Evolutionary conservation across 2,888 invertebrate genomes (phyloP).

Genomic region (Hirtodrosophila alboralis): DNA sequence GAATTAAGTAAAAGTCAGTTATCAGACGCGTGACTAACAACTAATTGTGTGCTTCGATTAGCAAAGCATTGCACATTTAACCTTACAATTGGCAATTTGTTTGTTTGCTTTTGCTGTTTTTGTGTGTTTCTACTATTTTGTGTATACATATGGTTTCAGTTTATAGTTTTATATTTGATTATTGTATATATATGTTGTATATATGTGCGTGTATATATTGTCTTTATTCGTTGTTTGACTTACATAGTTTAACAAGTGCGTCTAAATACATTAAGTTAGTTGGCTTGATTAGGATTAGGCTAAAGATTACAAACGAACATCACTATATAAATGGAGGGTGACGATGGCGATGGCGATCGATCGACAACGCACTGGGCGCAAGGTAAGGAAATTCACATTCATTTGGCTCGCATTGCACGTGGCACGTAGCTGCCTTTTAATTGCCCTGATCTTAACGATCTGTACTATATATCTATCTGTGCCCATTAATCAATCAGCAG

Average conservation of each 20-base stretch:
- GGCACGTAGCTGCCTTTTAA: constrained; percentile 7
- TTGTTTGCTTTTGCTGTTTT: constrained; percentile 29
- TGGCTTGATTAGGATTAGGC: constrained; percentile 59
- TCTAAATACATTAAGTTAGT: constrained; percentile 71
- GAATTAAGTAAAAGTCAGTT: constrained; percentile 71
- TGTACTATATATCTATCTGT: too few relatives aligned
- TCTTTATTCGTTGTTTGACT: constrained; percentile 77
- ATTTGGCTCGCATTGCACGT: constrained; percentile 15
- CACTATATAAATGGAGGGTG: constrained; percentile 60
- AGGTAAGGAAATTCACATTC: constrained; percentile 49
- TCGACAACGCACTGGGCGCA: constrained; percentile 30
- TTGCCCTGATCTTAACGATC: background rate
- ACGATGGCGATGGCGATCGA: constrained; percentile 27
- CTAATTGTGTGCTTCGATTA: constrained; percentile 71
- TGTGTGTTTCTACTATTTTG: constrained; percentile 9
- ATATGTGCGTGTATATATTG: constrained; percentile 54
- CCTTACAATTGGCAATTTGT: constrained; percentile 67
- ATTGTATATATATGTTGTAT: constrained; percentile 23
- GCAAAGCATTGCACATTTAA: constrained; percentile 56
- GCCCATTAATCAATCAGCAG: constrained; percentile 41
- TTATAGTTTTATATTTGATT: constrained; percentile 19
- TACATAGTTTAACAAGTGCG: constrained; percentile 74
- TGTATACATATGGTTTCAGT: constrained; percentile 31
- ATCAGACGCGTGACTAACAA: constrained; percentile 75
- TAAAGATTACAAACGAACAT: constrained; percentile 54